Evolutionary conservation across 2,888 invertebrate species (phyloP), one percentile per base, ranked within the genome.

Genomic region (Ophioninae sp.): DNA sequence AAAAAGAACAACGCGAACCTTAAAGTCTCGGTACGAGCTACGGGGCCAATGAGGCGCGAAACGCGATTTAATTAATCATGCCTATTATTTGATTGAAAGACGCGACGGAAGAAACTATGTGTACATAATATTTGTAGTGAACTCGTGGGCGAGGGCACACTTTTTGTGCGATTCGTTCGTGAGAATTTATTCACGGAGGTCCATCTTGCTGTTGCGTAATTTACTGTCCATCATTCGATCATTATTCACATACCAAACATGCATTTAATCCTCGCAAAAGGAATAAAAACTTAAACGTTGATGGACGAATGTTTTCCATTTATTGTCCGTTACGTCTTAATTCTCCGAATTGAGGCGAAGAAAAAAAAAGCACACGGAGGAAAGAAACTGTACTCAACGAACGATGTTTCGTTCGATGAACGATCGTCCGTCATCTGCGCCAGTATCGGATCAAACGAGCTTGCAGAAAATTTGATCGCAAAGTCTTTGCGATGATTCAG

Each of bases 101-200:
- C 41, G 59, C 41, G 62, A 59, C 30, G 21, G 20, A 65, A 30
- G 59, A 10, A 64, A 68, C 50, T 59, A 21, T 79, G 21, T 82
- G 82, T 82, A 82, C 69, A 82, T 82, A 82, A 70, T 82, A 65
- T 56, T 67, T 50, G 59, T 65, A 65, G 59, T 57, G 17, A 50
- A 17, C 56, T 37, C 62, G 41, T 76, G 61, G 41, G 41, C 21
- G 21, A 21, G 21, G 17, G 37, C 62, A 62, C 39, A 67, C 37
- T n/a, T 23, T 21, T 67, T 17, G 50, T 50, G 50, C 50, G 50
- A 67, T 56, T 61, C 30, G 81, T 70, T 23, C 50, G 20, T 23
- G 44, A 39, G 67, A 78, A 72, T 67, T 59, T 61, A 81, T 17
- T 10, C 50, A 50, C 17, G 13, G 50, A 6, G 17, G 50, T 50